phyloP scores from a whole-genome alignment of 2,113 vertebrate genomes.

The Lagopus muta region DNA sequence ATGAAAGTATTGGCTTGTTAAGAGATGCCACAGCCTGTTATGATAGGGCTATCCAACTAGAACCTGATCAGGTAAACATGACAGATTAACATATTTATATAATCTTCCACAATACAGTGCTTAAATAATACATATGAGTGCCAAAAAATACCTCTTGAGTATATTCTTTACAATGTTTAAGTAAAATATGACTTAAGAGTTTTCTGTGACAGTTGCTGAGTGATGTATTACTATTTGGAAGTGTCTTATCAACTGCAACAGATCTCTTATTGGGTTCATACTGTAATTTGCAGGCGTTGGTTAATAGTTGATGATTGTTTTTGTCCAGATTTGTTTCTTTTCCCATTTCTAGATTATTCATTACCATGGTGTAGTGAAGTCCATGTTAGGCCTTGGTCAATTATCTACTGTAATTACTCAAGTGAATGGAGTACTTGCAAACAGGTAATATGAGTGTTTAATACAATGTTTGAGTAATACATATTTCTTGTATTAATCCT shows the following conservation, averaged over 20 bases:
- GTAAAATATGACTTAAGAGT: background rate
- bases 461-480: background rate
- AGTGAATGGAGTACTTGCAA: constrained; percentile 94
- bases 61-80: constrained; percentile 90
- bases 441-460: constrained; percentile 80
- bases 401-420: constrained; percentile 96
- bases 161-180: background rate
- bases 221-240: background rate
- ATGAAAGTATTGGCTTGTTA: constrained; percentile 95
- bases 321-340: background rate
- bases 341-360: constrained; percentile 86
- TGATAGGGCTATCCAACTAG: constrained; percentile 94
- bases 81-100: background rate
- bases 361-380: constrained; percentile 96
- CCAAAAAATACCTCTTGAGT: background rate
- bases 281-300: background rate
- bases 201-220: background rate
- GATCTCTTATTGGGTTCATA: background rate
- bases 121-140: background rate
- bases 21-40: constrained; percentile 97
- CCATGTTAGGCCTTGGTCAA: constrained; percentile 96
- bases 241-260: background rate
- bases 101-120: background rate
- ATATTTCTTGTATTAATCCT: background rate
- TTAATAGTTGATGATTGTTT: background rate